Evolutionary conservation across 2,797 vertebrate genomes (phyloP).

Genomic region (Scyliorhinus canicula): DNA sequence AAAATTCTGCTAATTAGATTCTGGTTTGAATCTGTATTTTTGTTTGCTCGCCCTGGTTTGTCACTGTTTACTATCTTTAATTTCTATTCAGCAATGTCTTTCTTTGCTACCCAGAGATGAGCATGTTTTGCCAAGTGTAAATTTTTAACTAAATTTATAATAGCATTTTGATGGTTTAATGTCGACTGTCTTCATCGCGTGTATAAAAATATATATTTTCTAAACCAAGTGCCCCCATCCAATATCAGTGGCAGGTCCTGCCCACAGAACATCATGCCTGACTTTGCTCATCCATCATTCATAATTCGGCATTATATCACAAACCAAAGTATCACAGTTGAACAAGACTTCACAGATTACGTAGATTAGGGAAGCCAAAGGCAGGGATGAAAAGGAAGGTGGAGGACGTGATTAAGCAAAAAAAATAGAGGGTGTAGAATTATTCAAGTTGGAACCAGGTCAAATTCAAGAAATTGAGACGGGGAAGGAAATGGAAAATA

Average conservation of each 20-base stretch:
- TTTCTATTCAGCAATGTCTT: background rate
- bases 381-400: no score
- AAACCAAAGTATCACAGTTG: background rate
- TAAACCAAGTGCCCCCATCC: background rate
- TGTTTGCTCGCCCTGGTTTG: background rate
- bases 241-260: background rate
- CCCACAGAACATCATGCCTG: no score
- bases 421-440: no score
- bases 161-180: background rate
- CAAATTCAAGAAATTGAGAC: no score
- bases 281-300: background rate
- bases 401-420: no score
- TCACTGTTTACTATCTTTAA: background rate
- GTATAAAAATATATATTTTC: background rate
- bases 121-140: background rate
- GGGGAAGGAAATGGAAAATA: no score
- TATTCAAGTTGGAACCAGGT: no score
- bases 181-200: background rate
- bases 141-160: background rate
- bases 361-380: background rate
- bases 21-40: background rate
- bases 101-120: no score
- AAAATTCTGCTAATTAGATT: background rate
- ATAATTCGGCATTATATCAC: background rate
- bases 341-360: background rate